These are phyloP conservation scores for Mythimna pallens DNA, from an alignment of 2,888 invertebrate genomes.

Conservation along the genomic window DNA sequence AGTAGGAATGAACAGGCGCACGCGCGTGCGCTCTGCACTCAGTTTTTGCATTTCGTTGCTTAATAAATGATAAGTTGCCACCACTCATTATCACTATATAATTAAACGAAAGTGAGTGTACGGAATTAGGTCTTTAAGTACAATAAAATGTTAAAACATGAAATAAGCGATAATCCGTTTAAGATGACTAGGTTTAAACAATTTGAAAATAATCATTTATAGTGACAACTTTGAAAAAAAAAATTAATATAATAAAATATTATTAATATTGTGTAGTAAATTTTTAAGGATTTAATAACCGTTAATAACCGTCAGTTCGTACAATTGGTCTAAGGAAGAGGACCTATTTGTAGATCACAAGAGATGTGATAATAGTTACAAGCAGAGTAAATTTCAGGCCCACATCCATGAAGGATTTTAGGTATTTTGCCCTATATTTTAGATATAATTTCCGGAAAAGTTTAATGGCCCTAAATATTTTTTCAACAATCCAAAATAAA, in stretches of 20 bases:
- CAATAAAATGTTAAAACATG: too few relatives aligned
- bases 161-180: too few relatives aligned
- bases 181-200: too few relatives aligned
- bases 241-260: too few relatives aligned
- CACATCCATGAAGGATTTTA: background rate
- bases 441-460: slow-evolving; percentile 6
- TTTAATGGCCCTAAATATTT: too few relatives aligned
- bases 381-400: background rate
- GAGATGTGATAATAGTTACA: background rate
- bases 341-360: background rate
- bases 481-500: background rate
- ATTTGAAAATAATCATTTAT: too few relatives aligned
- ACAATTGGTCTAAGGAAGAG: background rate
- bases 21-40: background rate
- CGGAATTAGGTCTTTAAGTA: background rate
- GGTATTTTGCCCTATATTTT: background rate
- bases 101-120: background rate
- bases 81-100: background rate
- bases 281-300: background rate
- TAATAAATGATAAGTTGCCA: slow-evolving; percentile 17
- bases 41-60: slow-evolving; percentile 13
- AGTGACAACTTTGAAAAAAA: too few relatives aligned
- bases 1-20: background rate
- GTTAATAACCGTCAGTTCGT: background rate
- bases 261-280: too few relatives aligned